These are phyloP conservation scores for Bombus confusus DNA, from an alignment of 1,140 invertebrate species.

Conservation along the genomic window DNA sequence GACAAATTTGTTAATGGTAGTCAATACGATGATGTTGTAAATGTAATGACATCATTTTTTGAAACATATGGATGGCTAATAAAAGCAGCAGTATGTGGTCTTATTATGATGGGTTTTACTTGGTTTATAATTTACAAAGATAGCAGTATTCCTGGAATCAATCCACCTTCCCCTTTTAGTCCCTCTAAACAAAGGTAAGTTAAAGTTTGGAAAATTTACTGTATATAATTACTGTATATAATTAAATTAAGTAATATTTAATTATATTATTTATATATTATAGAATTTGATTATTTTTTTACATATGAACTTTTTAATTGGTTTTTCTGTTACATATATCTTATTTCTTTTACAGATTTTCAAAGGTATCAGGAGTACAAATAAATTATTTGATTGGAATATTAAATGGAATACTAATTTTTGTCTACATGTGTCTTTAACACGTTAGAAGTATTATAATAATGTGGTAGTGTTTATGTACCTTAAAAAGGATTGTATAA, in stretches of 20 bases:
- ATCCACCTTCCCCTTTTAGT: slow-evolving; percentile 73
- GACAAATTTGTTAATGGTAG: slow-evolving; percentile 60
- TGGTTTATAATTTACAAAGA: slow-evolving; percentile 80
- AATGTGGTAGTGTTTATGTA: neutral
- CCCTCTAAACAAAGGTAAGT: slow-evolving; percentile 68
- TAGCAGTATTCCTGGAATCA: slow-evolving; percentile 74
- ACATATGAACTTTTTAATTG: neutral
- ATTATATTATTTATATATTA: neutral
- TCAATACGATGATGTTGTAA: slow-evolving; percentile 62
- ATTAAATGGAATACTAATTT: slow-evolving; percentile 71
- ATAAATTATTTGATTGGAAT: slow-evolving; percentile 72
- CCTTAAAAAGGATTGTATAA: neutral
- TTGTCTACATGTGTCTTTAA: slow-evolving; percentile 74
- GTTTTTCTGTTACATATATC: slow-evolving; percentile 16
- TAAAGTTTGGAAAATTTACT: neutral
- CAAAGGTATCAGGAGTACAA: slow-evolving; percentile 56
- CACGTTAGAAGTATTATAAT: neutral
- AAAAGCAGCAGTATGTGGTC: slow-evolving; percentile 70
- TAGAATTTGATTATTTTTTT: neutral
- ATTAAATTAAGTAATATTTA: neutral
- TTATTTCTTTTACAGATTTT: slow-evolving; percentile 59
- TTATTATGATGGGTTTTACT: slow-evolving; percentile 68
- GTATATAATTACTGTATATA: neutral
- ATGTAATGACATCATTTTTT: slow-evolving; percentile 46
- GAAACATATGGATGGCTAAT: slow-evolving; percentile 71